A percentile compares a stretch with the other conserved stretches of the same genome.
Evolutionary conservation across 2,888 invertebrate genomes (phyloP).

Genomic region (Oscheius sp.): DNA sequence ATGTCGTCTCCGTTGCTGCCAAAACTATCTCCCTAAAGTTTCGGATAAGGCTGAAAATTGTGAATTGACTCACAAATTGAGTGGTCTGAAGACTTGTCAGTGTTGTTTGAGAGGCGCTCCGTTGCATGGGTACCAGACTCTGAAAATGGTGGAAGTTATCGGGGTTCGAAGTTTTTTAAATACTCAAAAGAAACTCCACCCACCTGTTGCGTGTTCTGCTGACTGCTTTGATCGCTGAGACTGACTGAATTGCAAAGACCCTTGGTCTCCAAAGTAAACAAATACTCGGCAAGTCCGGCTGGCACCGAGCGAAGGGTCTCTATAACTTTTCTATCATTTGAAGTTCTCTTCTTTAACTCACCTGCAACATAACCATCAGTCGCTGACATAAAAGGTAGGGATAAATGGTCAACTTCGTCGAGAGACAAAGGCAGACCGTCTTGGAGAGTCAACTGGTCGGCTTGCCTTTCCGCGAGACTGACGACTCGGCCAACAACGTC

Average conservation of each 20-base stretch:
- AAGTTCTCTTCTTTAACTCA: slow-evolving; percentile 26
- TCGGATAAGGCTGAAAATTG: not conserved
- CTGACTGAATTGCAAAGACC: slow-evolving; percentile 52
- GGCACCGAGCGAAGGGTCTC: slow-evolving; percentile 51
- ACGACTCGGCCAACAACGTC: slow-evolving; percentile 79
- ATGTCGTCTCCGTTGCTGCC: slow-evolving; percentile 47
- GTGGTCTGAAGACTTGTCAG: slow-evolving; percentile 54
- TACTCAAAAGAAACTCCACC: not conserved
- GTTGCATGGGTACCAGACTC: slow-evolving; percentile 35
- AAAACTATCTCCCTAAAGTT: slow-evolving; percentile 50
- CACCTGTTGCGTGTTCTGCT: slow-evolving; percentile 19
- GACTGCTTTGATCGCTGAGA: slow-evolving; percentile 25
- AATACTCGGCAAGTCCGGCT: slow-evolving; percentile 49
- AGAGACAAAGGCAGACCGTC: slow-evolving; percentile 88
- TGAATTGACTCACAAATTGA: slow-evolving; percentile 43
- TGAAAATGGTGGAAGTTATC: not conserved
- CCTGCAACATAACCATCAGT: slow-evolving; percentile 90
- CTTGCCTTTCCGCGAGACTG: slow-evolving; percentile 75
- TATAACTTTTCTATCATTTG: slow-evolving; percentile 14
- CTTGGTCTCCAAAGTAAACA: slow-evolving; percentile 44
- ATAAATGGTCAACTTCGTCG: slow-evolving; percentile 87
- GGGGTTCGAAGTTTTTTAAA: not conserved
- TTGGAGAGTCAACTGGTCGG: slow-evolving; percentile 85
- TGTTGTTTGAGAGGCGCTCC: slow-evolving; percentile 57
- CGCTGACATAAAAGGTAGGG: slow-evolving; percentile 90